phyloP scores from a whole-genome alignment of 35 echinoderm and acorn worm genomes.

The Stichopus chloronotus region DNA sequence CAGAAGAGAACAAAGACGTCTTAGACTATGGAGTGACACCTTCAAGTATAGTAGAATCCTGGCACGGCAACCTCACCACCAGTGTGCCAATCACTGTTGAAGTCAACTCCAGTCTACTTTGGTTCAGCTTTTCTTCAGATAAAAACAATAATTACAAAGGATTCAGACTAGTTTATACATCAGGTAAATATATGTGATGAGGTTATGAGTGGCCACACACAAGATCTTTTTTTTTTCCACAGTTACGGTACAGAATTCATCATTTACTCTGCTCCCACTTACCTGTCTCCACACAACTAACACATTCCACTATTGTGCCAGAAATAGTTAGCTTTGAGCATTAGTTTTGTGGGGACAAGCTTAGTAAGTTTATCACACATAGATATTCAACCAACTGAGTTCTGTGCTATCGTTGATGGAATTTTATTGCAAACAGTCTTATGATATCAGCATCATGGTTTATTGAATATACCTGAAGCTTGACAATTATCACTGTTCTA shows the following conservation, averaged over 20 bases:
- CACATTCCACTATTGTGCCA: background rate
- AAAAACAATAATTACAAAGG: slow-evolving; percentile 50
- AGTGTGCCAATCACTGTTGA: slow-evolving; percentile 4
- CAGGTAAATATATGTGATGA: slow-evolving; percentile 30
- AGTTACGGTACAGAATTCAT: too few relatives aligned
- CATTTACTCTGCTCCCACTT: too few relatives aligned
- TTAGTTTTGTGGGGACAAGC: too few relatives aligned
- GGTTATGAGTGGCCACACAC: background rate
- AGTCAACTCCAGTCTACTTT: slow-evolving; percentile 25
- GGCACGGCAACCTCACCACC: slow-evolving; percentile 31
- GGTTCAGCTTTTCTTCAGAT: slow-evolving; percentile 53
- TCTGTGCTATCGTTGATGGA: too few relatives aligned
- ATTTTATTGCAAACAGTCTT: too few relatives aligned
- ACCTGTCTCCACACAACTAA: background rate
- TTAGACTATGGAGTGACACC: slow-evolving; percentile 24
- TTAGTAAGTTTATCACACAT: too few relatives aligned
- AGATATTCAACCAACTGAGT: too few relatives aligned
- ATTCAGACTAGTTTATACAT: slow-evolving; percentile 39
- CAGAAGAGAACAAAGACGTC: slow-evolving; percentile 43
- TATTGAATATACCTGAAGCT: background rate
- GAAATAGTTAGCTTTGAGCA: too few relatives aligned
- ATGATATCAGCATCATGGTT: too few relatives aligned
- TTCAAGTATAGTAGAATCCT: background rate
- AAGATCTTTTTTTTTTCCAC: too few relatives aligned
- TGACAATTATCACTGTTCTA: background rate